Percentiles rank a stretch among this genome's conserved stretches.
Evolutionary conservation across 2,797 vertebrate genomes (phyloP).

Genomic region (Nyctalus aviator): DNA sequence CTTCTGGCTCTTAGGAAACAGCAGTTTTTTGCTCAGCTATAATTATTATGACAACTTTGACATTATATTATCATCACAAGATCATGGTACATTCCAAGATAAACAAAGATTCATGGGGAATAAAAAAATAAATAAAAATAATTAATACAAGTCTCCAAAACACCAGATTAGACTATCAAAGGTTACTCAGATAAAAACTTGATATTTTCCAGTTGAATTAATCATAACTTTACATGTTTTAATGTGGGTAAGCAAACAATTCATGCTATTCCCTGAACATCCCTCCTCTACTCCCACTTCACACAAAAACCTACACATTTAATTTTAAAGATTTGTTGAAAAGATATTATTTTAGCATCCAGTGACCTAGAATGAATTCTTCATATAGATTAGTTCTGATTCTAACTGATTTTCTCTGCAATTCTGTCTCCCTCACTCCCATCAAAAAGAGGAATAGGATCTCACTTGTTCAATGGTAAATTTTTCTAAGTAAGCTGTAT

Average conservation of each 20-base stretch:
- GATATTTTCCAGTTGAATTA: slow-evolving; percentile 49
- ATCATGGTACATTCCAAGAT: slow-evolving; percentile 60
- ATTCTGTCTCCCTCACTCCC: neutral
- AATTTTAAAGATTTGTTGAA: neutral
- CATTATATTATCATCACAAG: slow-evolving; percentile 67
- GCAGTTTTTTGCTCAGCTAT: slow-evolving; percentile 55
- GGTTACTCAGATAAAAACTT: slow-evolving; percentile 38
- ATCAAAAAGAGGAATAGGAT: neutral
- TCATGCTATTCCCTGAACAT: neutral
- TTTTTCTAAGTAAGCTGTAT: neutral
- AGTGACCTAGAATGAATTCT: neutral
- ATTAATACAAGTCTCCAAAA: slow-evolving; percentile 63
- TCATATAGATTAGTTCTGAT: slow-evolving; percentile 45
- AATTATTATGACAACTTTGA: slow-evolving; percentile 67
- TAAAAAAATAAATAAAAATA: slow-evolving; percentile 34
- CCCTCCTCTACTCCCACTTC: neutral
- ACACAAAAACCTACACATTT: neutral
- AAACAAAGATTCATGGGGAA: slow-evolving; percentile 40
- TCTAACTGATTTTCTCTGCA: slow-evolving; percentile 26
- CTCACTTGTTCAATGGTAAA: neutral
- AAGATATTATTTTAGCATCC: neutral
- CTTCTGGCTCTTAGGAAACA: slow-evolving; percentile 57
- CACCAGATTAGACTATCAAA: slow-evolving; percentile 52
- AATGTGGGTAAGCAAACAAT: neutral
- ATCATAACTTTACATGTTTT: neutral